A percentile compares a stretch with the other conserved stretches of the same genome.
These are phyloP conservation scores for Automeris io DNA, from an alignment of 2,888 invertebrate species.

Conservation along the genomic window DNA sequence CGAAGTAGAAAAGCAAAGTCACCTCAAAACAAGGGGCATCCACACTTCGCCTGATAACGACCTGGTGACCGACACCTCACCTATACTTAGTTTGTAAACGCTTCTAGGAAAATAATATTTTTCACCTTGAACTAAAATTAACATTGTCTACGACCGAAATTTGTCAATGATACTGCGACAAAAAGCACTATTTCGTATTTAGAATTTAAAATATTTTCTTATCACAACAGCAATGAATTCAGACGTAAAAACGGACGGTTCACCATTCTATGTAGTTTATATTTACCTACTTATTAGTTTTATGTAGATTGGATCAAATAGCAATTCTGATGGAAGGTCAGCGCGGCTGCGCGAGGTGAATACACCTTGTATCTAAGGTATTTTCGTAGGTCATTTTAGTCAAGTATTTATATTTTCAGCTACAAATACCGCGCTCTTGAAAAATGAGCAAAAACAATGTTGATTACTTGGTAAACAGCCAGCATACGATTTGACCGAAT, in stretches of 20 bases:
- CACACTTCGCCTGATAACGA: slow-evolving; percentile 32
- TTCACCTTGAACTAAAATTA: slow-evolving; percentile 4
- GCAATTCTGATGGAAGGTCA: slow-evolving; percentile 48
- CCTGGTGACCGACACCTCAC: slow-evolving; percentile 27
- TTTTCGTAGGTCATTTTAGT: slow-evolving; percentile 33
- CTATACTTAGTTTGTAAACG: slow-evolving; percentile 19
- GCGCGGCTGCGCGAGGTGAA: slow-evolving; percentile 43
- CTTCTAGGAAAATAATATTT: slow-evolving; percentile 4
- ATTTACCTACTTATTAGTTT: slow-evolving; percentile 20
- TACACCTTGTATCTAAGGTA: slow-evolving; percentile 54
- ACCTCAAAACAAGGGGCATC: slow-evolving; percentile 37
- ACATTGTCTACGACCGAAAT: background rate
- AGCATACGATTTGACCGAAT: slow-evolving; percentile 6
- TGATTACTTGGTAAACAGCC: slow-evolving; percentile 13
- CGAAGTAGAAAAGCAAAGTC: slow-evolving; percentile 36
- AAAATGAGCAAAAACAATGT: slow-evolving; percentile 8
- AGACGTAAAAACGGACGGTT: slow-evolving; percentile 8
- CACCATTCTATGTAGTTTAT: slow-evolving; percentile 14
- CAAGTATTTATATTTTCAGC: slow-evolving; percentile 6
- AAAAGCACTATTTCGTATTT: no score
- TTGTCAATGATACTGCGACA: background rate
- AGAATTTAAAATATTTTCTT: background rate
- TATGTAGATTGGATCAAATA: slow-evolving; percentile 48
- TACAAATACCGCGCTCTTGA: background rate
- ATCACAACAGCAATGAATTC: background rate